Evolutionary conservation across 2,888 invertebrate species (phyloP).

Genomic region (Lepas anatifera): DNA sequence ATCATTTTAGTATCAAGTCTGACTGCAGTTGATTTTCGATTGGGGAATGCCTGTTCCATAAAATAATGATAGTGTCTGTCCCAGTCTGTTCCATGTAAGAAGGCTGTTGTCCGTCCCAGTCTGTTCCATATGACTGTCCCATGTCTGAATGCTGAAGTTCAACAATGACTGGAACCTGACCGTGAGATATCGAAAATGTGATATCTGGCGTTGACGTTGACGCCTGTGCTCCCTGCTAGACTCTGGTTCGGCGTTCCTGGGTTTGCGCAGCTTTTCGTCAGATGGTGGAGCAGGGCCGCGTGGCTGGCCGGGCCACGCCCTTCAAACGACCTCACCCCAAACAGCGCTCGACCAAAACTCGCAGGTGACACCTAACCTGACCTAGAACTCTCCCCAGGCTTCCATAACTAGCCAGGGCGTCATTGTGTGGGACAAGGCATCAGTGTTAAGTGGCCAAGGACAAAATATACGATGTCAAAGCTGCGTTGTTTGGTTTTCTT

Average conservation of each 20-base stretch:
- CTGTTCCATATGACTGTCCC: too few relatives aligned
- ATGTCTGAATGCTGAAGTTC: too few relatives aligned
- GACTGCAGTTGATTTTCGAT: too few relatives aligned
- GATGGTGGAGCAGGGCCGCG: neutral
- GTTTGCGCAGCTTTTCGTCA: conserved; percentile 2
- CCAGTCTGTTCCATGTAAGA: too few relatives aligned
- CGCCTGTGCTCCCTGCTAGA: too few relatives aligned
- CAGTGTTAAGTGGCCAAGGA: neutral
- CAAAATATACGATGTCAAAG: neutral
- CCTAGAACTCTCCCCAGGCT: neutral
- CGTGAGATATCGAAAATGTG: too few relatives aligned
- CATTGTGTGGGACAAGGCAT: neutral
- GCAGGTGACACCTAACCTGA: neutral
- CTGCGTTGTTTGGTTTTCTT: neutral
- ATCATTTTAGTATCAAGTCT: too few relatives aligned
- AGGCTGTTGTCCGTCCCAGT: too few relatives aligned
- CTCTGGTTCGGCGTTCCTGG: neutral
- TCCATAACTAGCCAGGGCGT: neutral
- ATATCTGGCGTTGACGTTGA: too few relatives aligned
- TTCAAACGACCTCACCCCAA: neutral
- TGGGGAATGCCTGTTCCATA: too few relatives aligned
- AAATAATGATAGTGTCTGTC: too few relatives aligned
- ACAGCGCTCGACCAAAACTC: neutral
- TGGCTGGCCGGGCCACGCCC: neutral
- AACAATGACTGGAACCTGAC: too few relatives aligned